phyloP scores from a whole-genome alignment of 2,113 vertebrate species.

The Spea multiplicata region DNA sequence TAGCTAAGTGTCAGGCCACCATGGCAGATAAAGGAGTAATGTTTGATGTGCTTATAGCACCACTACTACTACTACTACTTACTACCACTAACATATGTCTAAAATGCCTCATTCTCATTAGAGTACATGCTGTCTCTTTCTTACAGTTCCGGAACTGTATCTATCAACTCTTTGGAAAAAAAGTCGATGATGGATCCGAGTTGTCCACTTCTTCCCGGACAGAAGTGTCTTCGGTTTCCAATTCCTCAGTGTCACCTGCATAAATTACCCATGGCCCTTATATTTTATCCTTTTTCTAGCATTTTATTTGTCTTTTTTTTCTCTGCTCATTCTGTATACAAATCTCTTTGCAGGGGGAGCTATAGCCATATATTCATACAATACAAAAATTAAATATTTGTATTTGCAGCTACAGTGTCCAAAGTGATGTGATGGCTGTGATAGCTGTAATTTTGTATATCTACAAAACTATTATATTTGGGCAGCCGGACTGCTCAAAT shows the following conservation, averaged over 20 bases:
- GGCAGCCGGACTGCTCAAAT: slow-evolving; percentile 16
- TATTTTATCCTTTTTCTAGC: background rate
- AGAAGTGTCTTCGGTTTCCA: slow-evolving; percentile 72
- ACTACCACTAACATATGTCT: no score
- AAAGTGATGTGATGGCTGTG: background rate
- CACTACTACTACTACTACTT: no score
- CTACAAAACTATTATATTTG: background rate
- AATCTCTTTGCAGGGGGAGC: slow-evolving; percentile 7
- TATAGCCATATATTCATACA: slow-evolving; percentile 1
- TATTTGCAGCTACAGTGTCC: background rate
- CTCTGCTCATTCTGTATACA: slow-evolving; percentile 34
- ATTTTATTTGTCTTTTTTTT: background rate
- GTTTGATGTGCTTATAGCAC: no score
- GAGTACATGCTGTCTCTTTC: no score
- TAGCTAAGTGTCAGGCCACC: no score
- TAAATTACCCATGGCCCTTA: slow-evolving; percentile 54
- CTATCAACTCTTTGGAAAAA: slow-evolving; percentile 82
- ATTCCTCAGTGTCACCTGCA: slow-evolving; percentile 79
- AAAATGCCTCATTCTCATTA: no score
- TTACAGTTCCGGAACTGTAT: slow-evolving; percentile 82
- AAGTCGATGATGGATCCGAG: slow-evolving; percentile 80
- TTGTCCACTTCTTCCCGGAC: slow-evolving; percentile 76
- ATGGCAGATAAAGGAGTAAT: no score
- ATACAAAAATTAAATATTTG: background rate
- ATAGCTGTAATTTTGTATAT: background rate